Percentiles rank a stretch among this genome's conserved stretches.
Conservation (phyloP, 2,797 vertebrate genomes). For the Gastrophryne carolinensis region DNA sequence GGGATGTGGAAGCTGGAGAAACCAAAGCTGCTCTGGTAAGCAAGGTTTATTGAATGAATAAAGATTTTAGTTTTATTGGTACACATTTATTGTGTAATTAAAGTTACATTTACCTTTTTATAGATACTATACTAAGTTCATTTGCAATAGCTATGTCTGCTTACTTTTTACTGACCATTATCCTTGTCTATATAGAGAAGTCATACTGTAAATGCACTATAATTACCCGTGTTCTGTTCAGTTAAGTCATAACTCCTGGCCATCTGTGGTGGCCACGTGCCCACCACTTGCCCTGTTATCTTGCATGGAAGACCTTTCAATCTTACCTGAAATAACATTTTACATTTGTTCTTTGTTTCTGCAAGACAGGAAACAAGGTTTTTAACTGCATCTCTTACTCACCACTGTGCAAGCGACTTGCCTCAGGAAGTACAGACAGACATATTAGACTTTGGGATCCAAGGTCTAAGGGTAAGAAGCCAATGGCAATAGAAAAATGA, state of each 20-base stretch:
- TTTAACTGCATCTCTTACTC: constrained; percentile 95
- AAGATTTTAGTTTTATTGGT: background rate
- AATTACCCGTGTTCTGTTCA: too few species aligned
- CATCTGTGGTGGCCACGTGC: too few species aligned
- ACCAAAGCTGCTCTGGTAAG: constrained; percentile 89
- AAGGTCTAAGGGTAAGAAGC: constrained; percentile 83
- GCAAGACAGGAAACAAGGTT: constrained; percentile 90
- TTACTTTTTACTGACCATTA: too few species aligned
- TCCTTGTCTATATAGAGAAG: too few species aligned
- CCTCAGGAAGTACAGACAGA: constrained; percentile 90
- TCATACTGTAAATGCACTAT: too few species aligned
- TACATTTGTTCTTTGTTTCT: constrained; percentile 4
- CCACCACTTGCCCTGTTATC: too few species aligned
- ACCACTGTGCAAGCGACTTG: constrained; percentile 84
- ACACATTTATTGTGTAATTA: background rate
- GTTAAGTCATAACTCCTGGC: too few species aligned
- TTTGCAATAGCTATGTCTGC: too few species aligned
- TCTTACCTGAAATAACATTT: too few species aligned
- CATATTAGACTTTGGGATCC: constrained; percentile 95
- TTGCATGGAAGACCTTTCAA: too few species aligned
- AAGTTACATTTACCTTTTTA: background rate
- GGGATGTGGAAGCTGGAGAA: constrained; percentile 86
- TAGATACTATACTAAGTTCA: too few species aligned
- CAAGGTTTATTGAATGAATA: background rate
- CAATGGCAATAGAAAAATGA: too few species aligned